Conservation (phyloP, 2,888 invertebrate species). For the Cyrtodaria siliqua region DNA sequence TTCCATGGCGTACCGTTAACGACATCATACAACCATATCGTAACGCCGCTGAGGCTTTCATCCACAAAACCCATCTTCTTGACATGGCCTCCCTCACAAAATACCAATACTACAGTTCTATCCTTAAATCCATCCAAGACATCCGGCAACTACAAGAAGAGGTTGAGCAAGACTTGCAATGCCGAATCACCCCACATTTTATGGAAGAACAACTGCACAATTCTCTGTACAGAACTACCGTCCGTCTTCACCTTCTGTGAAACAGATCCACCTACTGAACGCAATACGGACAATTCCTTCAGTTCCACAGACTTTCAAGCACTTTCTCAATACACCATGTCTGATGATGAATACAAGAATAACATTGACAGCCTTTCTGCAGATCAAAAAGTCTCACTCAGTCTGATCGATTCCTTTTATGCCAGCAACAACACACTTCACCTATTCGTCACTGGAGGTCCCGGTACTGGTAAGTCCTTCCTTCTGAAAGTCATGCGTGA, state of each 20-base stretch:
- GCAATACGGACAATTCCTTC: background rate
- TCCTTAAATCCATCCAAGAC: conserved; percentile 9
- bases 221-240: background rate
- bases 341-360: conserved; percentile 10
- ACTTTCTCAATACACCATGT: conserved; percentile 20
- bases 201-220: background rate
- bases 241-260: background rate
- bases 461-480: conserved; percentile 18
- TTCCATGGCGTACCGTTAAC: background rate
- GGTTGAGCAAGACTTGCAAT: background rate
- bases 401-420: too few relatives aligned
- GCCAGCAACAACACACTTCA: background rate
- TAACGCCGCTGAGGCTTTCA: background rate
- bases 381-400: too few relatives aligned
- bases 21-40: background rate
- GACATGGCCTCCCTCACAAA: too few relatives aligned
- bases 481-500: background rate
- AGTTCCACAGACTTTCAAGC: conserved; percentile 14
- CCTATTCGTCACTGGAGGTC: conserved; percentile 20
- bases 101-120: background rate
- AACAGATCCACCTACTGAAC: background rate
- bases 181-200: background rate
- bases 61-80: background rate
- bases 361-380: background rate
- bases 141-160: conserved; percentile 7